Evolutionary conservation across 2,113 vertebrate genomes (phyloP).

Genomic region (Ancistrus triradiatus): DNA sequence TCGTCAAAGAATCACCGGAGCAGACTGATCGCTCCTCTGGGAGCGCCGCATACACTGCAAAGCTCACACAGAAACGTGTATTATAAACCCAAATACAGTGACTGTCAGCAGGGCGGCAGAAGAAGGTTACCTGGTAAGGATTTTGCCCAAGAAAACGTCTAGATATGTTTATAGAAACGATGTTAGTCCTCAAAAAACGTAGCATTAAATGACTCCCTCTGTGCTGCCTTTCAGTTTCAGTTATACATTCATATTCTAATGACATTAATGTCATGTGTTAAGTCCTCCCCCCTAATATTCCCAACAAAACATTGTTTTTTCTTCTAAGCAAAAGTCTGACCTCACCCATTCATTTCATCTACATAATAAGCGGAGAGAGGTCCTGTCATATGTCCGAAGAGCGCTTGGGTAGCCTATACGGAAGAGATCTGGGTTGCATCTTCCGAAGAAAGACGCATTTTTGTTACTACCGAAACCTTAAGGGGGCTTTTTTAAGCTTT

Average conservation of each 20-base stretch:
- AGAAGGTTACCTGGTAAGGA: neutral
- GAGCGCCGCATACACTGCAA: neutral
- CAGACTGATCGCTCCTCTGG: constrained; percentile 26
- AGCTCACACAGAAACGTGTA: neutral
- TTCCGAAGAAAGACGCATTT: constrained; percentile 62
- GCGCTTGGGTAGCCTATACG: constrained; percentile 30
- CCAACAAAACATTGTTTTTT: constrained; percentile 51
- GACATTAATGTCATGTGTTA: constrained; percentile 67
- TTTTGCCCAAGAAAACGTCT: too few relatives aligned
- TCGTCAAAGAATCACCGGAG: constrained; percentile 7
- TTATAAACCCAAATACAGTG: neutral
- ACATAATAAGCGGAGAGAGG: constrained; percentile 71
- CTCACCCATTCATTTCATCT: constrained; percentile 72
- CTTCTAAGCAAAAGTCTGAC: constrained; percentile 58
- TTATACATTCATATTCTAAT: constrained; percentile 62
- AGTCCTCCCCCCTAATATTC: constrained; percentile 52
- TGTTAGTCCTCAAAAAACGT: neutral
- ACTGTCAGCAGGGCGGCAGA: neutral
- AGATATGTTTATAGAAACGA: too few relatives aligned
- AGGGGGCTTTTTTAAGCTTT: constrained; percentile 72
- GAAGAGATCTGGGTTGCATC: constrained; percentile 63
- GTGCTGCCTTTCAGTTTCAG: constrained; percentile 48
- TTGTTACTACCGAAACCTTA: constrained; percentile 71
- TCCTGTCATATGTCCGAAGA: constrained; percentile 41
- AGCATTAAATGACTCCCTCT: constrained; percentile 29